Base-by-base conservation (phyloP, 2,888 invertebrate genomes). In the Scelioninae gen. 1 region DNA sequence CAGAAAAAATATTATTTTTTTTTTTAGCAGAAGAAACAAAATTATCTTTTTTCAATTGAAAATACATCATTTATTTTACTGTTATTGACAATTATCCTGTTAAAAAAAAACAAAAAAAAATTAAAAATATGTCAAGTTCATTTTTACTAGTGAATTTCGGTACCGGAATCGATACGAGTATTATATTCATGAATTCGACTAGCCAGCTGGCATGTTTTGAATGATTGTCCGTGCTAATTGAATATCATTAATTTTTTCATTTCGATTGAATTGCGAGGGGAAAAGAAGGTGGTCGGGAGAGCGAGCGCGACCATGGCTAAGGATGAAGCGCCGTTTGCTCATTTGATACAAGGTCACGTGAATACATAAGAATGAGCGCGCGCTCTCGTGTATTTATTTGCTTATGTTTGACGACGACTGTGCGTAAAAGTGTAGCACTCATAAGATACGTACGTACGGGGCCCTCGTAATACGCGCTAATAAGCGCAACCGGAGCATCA, bases 341-440 rank as follows among this genome's bases (percentile, higher is more conserved):
- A 90, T 90, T 87, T 88, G 90, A 88, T 88, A 90, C 89, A 90
- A 90, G 90, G 90, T 89, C 88, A 87, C 74, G 85, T 62, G 74
- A 85, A 85, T 81, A 77, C 62, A 77, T 65, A 83, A 77, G 85
- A 75, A n/a, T n/a, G n/a, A n/a, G 79, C 71, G 84, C 31, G 43
- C 71, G 60, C 56, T 58, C 63, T 58, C 56, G 45, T 49, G 74
- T 68, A 75, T 78, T 71, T 69, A 74, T 74, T 72, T 77, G 58
- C 78, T 68, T 56, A 58, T 55, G 55, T 38, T 62, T n/a, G 65
- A 49, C 69, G 47, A 69, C 63, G 65, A 16, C 29, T 9, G 29
- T 60, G 68, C 72, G 81, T 65, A 58, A 77, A 78, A 82, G 80
- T 81, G 69, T 69, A 63, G 56, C 55, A 13, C 56, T 62, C 53